Evolutionary conservation across 2,113 vertebrate genomes (phyloP).

Genomic region (Regulus satrapa): DNA sequence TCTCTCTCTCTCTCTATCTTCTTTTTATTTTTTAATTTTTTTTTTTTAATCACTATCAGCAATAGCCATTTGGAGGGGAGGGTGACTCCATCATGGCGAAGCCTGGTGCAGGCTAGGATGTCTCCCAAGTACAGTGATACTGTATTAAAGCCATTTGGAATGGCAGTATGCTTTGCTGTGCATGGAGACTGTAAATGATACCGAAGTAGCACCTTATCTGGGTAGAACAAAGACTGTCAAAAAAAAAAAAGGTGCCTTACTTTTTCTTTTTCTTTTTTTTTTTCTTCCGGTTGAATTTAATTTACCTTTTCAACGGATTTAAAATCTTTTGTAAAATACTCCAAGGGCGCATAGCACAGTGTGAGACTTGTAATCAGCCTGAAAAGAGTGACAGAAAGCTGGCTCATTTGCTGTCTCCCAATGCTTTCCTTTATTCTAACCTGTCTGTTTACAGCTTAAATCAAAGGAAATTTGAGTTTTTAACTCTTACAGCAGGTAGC

Average conservation of each 20-base stretch:
- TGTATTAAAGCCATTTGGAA: background rate
- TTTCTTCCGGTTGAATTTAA: constrained; percentile 15
- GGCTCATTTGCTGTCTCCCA: constrained; percentile 43
- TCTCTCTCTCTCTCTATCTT: too few species aligned
- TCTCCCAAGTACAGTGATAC: background rate
- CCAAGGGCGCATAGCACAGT: background rate
- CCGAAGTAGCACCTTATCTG: constrained; percentile 9
- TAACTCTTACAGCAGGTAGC: constrained; percentile 44
- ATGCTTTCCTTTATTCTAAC: constrained; percentile 41
- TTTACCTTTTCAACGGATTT: constrained; percentile 51
- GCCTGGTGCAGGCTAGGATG: background rate
- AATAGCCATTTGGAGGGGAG: background rate
- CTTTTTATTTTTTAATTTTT: background rate
- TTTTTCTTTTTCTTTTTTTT: background rate
- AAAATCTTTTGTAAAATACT: constrained; percentile 45
- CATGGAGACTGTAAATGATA: constrained; percentile 9
- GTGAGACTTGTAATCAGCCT: constrained; percentile 55
- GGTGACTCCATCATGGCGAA: background rate
- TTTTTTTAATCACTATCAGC: background rate
- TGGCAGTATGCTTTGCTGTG: background rate
- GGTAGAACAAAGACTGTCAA: constrained; percentile 45
- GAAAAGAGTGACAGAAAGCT: constrained; percentile 53
- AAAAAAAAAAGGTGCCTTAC: background rate
- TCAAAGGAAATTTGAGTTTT: constrained; percentile 29
- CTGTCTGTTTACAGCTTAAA: constrained; percentile 58